Conservation (phyloP, 2,888 invertebrate species). For the Clistopyga incitator region DNA sequence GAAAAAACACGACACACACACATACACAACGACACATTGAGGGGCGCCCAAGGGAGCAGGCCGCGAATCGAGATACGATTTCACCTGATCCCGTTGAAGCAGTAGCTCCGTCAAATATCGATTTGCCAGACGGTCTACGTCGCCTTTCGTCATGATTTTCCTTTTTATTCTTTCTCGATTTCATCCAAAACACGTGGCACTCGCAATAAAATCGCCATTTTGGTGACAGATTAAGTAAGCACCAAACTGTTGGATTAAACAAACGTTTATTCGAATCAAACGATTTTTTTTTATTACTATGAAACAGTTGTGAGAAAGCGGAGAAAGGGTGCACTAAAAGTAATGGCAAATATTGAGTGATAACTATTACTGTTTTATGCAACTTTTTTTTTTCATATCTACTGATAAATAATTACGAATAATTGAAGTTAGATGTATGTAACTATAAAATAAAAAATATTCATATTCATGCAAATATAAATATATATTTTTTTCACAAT, state of each 20-base stretch:
- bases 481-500: too few species aligned
- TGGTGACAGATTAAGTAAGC: background rate
- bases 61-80: slow-evolving; percentile 66
- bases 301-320: background rate
- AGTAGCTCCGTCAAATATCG: slow-evolving; percentile 66
- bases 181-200: slow-evolving; percentile 38
- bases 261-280: slow-evolving; percentile 38
- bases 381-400: too few species aligned
- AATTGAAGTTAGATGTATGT: too few species aligned
- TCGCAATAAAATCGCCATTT: slow-evolving; percentile 31
- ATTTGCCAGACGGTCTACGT: slow-evolving; percentile 60
- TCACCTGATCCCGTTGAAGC: slow-evolving; percentile 51
- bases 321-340: too few species aligned
- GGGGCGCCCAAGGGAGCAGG: slow-evolving; percentile 53
- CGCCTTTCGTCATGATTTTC: slow-evolving; percentile 50
- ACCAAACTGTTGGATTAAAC: slow-evolving; percentile 20
- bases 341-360: too few species aligned
- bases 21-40: slow-evolving; percentile 34
- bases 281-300: slow-evolving; percentile 17
- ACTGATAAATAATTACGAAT: too few species aligned
- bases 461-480: too few species aligned
- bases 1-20: slow-evolving; percentile 36
- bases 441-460: too few species aligned
- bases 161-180: slow-evolving; percentile 43
- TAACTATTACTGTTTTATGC: too few species aligned